These are phyloP conservation scores for Noctua janthe DNA, from an alignment of 2,888 invertebrate genomes.

Conservation along the genomic window DNA sequence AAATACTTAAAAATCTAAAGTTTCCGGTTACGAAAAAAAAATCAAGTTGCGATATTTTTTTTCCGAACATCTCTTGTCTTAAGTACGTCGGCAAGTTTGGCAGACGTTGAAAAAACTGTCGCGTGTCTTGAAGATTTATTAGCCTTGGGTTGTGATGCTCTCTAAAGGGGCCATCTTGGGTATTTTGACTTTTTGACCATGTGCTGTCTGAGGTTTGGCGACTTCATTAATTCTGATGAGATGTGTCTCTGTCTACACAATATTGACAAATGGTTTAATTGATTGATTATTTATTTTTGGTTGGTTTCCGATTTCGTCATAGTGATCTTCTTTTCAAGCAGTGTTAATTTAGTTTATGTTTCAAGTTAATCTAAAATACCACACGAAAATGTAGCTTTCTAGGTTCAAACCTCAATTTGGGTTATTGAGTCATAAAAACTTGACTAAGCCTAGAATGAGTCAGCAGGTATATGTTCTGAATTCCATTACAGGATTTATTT, in stretches of 20 bases:
- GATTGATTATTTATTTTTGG: not conserved
- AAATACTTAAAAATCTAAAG: constrained; percentile 53
- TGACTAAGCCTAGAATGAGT: too few relatives aligned
- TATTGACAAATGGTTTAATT: not conserved
- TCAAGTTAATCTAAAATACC: not conserved
- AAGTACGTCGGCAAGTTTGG: constrained; percentile 46
- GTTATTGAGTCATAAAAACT: too few relatives aligned
- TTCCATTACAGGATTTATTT: too few relatives aligned
- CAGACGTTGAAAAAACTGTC: constrained; percentile 61
- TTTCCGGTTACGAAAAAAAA: constrained; percentile 48
- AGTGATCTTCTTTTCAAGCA: not conserved
- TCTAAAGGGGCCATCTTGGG: constrained; percentile 30
- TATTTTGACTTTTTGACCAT: constrained; percentile 44
- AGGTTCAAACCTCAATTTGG: not conserved
- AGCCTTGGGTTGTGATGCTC: constrained; percentile 13
- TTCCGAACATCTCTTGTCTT: constrained; percentile 7
- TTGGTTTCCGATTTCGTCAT: not conserved
- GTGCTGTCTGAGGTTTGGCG: constrained; percentile 27
- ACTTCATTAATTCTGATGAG: constrained; percentile 15
- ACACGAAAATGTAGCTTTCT: not conserved
- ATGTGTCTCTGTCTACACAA: not conserved
- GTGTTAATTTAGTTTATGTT: not conserved
- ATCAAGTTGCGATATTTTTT: constrained; percentile 41
- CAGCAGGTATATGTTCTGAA: too few relatives aligned
- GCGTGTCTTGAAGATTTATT: constrained; percentile 66